These are phyloP conservation scores for Hypselothyrea guttata DNA, from an alignment of 2,888 invertebrate genomes.

Conservation along the genomic window DNA sequence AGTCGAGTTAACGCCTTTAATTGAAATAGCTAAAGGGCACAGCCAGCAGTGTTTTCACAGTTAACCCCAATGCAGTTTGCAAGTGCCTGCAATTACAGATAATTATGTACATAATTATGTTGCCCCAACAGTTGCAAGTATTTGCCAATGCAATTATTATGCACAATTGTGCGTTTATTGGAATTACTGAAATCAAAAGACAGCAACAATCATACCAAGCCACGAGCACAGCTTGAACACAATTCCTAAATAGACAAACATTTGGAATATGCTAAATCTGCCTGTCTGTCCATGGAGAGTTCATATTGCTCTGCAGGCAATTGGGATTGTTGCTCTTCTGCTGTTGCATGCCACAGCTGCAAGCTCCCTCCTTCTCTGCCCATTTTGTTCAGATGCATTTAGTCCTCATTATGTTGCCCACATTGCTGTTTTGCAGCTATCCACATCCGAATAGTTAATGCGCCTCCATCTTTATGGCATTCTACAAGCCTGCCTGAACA, in stretches of 20 bases:
- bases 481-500: too few species aligned
- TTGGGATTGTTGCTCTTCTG: slow-evolving; percentile 10
- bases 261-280: too few species aligned
- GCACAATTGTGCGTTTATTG: slow-evolving; percentile 70
- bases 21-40: slow-evolving; percentile 48
- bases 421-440: too few species aligned
- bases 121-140: slow-evolving; percentile 42
- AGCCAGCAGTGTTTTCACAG: background rate
- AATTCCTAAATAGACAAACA: slow-evolving; percentile 8
- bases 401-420: too few species aligned
- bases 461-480: too few species aligned
- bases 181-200: slow-evolving; percentile 53
- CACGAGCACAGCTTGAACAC: background rate
- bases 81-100: slow-evolving; percentile 29
- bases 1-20: slow-evolving; percentile 64
- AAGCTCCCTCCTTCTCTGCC: too few species aligned
- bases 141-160: slow-evolving; percentile 69
- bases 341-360: background rate
- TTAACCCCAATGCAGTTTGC: slow-evolving; percentile 13
- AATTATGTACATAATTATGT: slow-evolving; percentile 52
- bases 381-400: too few species aligned
- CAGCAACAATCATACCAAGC: slow-evolving; percentile 3
- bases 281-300: slow-evolving; percentile 4
- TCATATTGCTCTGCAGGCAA: background rate
- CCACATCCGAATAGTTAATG: too few species aligned